phyloP scores from a whole-genome alignment of 2,888 invertebrate genomes.

The Micoletzkya japonica region DNA sequence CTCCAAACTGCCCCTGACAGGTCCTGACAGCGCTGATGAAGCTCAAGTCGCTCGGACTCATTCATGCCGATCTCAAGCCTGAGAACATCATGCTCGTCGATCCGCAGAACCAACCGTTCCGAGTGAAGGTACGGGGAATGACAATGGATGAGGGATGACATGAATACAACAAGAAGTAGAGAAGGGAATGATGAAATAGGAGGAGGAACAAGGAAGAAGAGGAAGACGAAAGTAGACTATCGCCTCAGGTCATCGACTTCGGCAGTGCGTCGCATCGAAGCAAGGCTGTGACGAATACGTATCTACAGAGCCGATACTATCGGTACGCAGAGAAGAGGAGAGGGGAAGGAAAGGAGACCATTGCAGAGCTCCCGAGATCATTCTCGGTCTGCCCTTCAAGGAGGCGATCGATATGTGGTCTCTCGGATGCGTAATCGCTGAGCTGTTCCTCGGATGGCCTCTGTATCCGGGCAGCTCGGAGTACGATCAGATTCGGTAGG shows the following conservation, averaged over 20 bases:
- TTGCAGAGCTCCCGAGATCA: conserved; percentile 83
- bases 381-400: conserved; percentile 94
- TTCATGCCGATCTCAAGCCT: conserved; percentile 98
- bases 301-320: conserved; percentile 97
- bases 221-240: too few relatives aligned
- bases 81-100: conserved; percentile 99
- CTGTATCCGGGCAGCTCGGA: conserved; percentile 98
- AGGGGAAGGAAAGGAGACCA: not conserved
- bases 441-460: conserved; percentile 98
- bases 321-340: conserved; percentile 71
- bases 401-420: conserved; percentile 99
- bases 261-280: conserved; percentile 98
- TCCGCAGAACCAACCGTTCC: conserved; percentile 93
- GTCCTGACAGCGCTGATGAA: conserved; percentile 81
- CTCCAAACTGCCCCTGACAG: conserved; percentile 25
- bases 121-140: conserved; percentile 76
- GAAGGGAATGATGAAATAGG: not conserved
- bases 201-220: not conserved
- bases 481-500: conserved; percentile 77
- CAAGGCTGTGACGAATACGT: conserved; percentile 99
- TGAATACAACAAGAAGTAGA: not conserved
- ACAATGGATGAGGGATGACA: not conserved
- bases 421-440: conserved; percentile 97
- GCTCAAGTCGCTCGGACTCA: conserved; percentile 90
- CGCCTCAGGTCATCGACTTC: conserved; percentile 84